Evolutionary conservation across 2,888 invertebrate species (phyloP), one percentile per base, ranked within the genome.

Genomic region (Trissonchulus sp.): DNA sequence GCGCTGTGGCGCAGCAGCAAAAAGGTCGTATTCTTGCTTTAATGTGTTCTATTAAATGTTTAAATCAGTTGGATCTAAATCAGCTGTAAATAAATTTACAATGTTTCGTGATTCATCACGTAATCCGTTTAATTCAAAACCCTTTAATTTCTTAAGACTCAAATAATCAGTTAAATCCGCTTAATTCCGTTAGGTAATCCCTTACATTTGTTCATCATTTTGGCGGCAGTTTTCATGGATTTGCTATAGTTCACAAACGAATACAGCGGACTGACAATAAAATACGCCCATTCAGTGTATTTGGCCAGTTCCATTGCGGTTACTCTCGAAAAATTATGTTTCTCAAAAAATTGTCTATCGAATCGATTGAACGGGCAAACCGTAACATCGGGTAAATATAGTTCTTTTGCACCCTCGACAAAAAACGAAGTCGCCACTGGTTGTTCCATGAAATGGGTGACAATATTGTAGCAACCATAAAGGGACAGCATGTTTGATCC

Each of bases 291-390:
- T 36, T 69, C 71, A 8, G 37, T 69, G n/a, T 69, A 69, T 69
- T 69, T 69, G 8, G 71, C 71, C 34, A 69, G 37, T 36, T 69
- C 71, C 8, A 48, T 48, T 48, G 48, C 48, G 8, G 48, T 15
- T 23, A 48, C 23, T 2, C 36, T 34, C 48, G 48, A 15, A 15
- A 48, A 48, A 48, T 48, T 48, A n/a, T 69, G 28, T 23, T 48
- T 8, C 36, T 69, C 34, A 37, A 69, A 36, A 36, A 35, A 69
- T n/a, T 31, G 3, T 34, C 37, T 31, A n/a, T 69, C 71, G 8
- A 69, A 36, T 34, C 71, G 71, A n/a, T 69, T 69, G 34, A 69
- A 69, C 36, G 71, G 71, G 34, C 71, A 69, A 69, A 69, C 34
- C 34, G 71, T 69, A 2, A 69, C 71, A 69, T 69, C 71, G 8